Conservation (phyloP, 2,888 invertebrate species). For the Lordiphosa andalusiaca region DNA sequence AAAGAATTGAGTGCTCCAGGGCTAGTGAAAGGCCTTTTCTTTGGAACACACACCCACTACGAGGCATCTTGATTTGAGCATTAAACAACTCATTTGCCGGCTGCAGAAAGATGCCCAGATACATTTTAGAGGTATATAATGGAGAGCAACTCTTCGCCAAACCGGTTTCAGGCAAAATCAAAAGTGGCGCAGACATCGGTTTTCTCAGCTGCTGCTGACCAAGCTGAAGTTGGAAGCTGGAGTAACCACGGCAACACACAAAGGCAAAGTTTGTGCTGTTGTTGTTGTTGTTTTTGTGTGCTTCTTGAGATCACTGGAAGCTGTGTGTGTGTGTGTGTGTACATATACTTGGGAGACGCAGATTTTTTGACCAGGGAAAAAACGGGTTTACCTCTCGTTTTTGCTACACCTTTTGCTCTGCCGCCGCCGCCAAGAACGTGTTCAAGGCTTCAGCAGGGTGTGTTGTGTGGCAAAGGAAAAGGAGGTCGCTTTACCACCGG, state of each 20-base stretch:
- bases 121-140: conserved; percentile 15
- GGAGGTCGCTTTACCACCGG: conserved; percentile 23
- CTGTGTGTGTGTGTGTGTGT: conserved; percentile 32
- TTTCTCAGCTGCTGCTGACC: conserved; percentile 32
- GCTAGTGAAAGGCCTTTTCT: conserved; percentile 30
- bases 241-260: not conserved
- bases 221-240: conserved; percentile 32
- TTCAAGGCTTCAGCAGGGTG: conserved; percentile 66
- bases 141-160: conserved; percentile 27
- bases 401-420: conserved; percentile 60
- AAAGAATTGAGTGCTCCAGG: conserved; percentile 4
- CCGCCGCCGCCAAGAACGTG: conserved; percentile 52
- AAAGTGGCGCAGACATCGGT: conserved; percentile 64
- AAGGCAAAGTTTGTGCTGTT: no score
- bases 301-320: conserved; percentile 37
- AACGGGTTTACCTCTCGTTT: conserved; percentile 57
- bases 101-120: conserved; percentile 5
- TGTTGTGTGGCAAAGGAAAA: conserved; percentile 36
- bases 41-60: conserved; percentile 39
- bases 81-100: conserved; percentile 52
- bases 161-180: conserved; percentile 74
- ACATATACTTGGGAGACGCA: conserved; percentile 8
- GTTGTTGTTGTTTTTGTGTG: not conserved
- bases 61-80: conserved; percentile 41
- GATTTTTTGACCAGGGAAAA: not conserved